Conservation (phyloP, 2,797 vertebrate species). For the Gadopsis bispinosus region DNA sequence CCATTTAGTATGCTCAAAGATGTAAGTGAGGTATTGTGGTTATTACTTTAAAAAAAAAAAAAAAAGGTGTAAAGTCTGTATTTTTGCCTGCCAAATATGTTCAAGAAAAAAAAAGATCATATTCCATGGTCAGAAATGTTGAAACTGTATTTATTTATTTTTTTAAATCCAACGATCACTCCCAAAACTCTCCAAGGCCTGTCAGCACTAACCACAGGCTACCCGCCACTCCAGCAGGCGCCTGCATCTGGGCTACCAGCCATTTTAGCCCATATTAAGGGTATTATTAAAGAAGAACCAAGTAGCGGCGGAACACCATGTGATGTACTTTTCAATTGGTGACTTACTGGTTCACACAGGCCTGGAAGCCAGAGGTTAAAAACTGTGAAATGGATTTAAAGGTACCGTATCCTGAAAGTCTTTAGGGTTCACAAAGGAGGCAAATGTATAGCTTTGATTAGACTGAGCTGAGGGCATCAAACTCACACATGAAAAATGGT, state of each 20-base stretch:
- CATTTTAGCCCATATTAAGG: slow-evolving; percentile 55
- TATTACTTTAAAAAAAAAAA: slow-evolving; percentile 9
- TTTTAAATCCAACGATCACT: slow-evolving; percentile 55
- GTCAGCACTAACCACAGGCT: slow-evolving; percentile 74
- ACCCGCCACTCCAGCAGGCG: slow-evolving; percentile 69
- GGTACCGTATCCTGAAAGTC: not conserved
- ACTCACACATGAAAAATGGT: not conserved
- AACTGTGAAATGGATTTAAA: slow-evolving; percentile 8
- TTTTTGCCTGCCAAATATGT: slow-evolving; percentile 36
- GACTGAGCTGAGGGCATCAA: not conserved
- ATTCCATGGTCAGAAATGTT: slow-evolving; percentile 54
- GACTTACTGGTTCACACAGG: slow-evolving; percentile 3
- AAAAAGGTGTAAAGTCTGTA: slow-evolving; percentile 9
- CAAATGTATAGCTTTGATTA: not conserved
- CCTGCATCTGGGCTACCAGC: slow-evolving; percentile 66
- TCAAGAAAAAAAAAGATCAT: slow-evolving; percentile 35
- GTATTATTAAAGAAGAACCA: slow-evolving; percentile 68
- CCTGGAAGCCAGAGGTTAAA: not conserved
- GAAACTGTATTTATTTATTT: slow-evolving; percentile 68
- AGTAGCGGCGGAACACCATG: slow-evolving; percentile 20
- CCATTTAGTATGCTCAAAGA: not conserved
- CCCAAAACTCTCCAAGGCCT: slow-evolving; percentile 52
- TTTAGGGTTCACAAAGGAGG: not conserved
- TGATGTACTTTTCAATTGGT: slow-evolving; percentile 41
- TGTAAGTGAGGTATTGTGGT: slow-evolving; percentile 3